phyloP scores from a whole-genome alignment of 2,113 vertebrate genomes.

The Myotis davidii region DNA sequence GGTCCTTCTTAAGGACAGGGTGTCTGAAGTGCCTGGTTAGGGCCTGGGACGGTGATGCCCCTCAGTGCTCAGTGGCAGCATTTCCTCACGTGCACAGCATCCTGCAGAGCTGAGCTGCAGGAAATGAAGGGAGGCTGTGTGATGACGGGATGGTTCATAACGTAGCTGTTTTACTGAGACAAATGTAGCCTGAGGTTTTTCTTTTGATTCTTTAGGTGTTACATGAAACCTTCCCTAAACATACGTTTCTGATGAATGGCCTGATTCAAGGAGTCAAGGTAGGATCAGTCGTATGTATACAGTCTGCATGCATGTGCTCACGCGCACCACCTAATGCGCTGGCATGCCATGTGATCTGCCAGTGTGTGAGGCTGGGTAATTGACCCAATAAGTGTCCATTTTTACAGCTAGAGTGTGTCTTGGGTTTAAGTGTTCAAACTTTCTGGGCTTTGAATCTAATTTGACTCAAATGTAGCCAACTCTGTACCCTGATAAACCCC shows the following conservation, averaged over 20 bases:
- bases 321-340: neutral
- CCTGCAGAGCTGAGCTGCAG: neutral
- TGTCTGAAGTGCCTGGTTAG: neutral
- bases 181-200: conserved; percentile 45
- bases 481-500: neutral
- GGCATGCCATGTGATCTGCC: neutral
- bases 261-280: conserved; percentile 94
- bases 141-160: conserved; percentile 1
- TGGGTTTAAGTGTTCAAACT: neutral
- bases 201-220: conserved; percentile 86
- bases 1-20: neutral
- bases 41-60: neutral
- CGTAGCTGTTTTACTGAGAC: conserved; percentile 10
- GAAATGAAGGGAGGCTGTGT: neutral
- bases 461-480: neutral
- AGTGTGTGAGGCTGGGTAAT: neutral
- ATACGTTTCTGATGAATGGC: conserved; percentile 94
- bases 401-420: conserved; percentile 18
- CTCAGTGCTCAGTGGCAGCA: neutral
- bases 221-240: conserved; percentile 92
- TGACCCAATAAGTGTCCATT: neutral
- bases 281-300: neutral
- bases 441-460: conserved; percentile 10
- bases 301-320: neutral
- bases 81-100: neutral